Evolutionary conservation across 2,113 vertebrate species (phyloP), one percentile per base, ranked within the genome.

Genomic region (Recurvirostra avosetta): DNA sequence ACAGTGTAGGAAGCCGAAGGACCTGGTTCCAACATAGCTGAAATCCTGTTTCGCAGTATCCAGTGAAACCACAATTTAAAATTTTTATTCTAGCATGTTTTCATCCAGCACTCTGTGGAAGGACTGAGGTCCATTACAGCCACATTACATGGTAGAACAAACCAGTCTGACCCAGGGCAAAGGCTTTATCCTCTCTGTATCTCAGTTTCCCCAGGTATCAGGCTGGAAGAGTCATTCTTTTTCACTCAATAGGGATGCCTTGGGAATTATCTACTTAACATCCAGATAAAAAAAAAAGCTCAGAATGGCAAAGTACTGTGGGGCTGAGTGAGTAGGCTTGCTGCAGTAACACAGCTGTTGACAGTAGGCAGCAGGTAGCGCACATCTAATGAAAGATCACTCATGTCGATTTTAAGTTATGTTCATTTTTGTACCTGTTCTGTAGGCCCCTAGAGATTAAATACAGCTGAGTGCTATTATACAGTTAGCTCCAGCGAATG

Each of bases 401-500:
- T 92, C 18, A 41, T 25, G 47, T 70, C 1, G 2, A 76, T 88
- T 89, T 95, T 95, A 97, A 97, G 88, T 68, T 88, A 94, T 3
- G 5, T 71, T 88, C 93, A 87, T 90, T 92, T 92, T 70, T 90
- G 80, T 95, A 71, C 88, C 58, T 79, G 40, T 89, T 96, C 85
- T 1, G 0, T 59, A 63, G 62, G 58, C 58, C 92, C 83, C 90
- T 34, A 76, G 96, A 97, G 93, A 94, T 96, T 96, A 97, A 97
- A 90, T 75, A 90, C 22, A 86, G 74, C 88, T 56, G 81, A 94
- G 88, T 68, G 83, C 70, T 90, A 90, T 96, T 90, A 96, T 38
- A 95, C 55, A 82, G 65, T 95, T 96, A 94, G 74, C 90, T 97
- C 95, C 83, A 65, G 82, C 1, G 6, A 94, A 94, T 91, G 94